These are phyloP conservation scores for Microcebus murinus DNA, from an alignment of 2,113 vertebrate genomes.

Conservation along the genomic window DNA sequence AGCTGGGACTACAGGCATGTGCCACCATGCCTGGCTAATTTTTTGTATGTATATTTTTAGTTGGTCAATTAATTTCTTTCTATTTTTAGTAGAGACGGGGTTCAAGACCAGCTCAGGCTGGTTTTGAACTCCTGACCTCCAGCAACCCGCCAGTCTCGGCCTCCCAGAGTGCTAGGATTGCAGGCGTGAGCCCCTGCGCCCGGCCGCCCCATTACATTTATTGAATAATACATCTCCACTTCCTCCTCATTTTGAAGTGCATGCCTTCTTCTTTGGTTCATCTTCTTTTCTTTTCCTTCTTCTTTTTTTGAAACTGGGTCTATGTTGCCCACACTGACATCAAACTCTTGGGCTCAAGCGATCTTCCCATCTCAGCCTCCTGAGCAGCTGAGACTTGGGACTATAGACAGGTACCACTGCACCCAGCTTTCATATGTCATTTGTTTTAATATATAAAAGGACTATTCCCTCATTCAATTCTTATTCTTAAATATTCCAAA, in stretches of 20 bases:
- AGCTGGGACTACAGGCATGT: too few relatives aligned
- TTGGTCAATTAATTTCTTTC: too few relatives aligned
- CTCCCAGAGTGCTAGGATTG: too few relatives aligned
- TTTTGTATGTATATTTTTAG: too few relatives aligned
- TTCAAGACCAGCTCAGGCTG: too few relatives aligned
- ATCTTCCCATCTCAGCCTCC: neutral
- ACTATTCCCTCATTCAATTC: neutral
- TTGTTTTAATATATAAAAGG: neutral
- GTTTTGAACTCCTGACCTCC: too few relatives aligned
- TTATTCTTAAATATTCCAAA: constrained; percentile 37
- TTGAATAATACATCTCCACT: neutral
- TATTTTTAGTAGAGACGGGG: too few relatives aligned
- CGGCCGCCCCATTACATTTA: neutral
- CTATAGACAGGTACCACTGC: neutral
- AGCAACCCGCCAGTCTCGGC: too few relatives aligned
- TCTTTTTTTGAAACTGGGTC: neutral
- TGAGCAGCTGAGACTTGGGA: neutral
- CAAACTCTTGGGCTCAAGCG: neutral
- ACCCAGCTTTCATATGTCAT: neutral
- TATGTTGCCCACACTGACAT: neutral
- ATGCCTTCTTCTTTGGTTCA: neutral
- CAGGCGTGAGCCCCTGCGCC: too few relatives aligned
- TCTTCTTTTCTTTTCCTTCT: neutral
- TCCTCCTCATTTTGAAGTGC: neutral
- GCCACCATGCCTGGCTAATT: too few relatives aligned